These are phyloP conservation scores for Maniola jurtina DNA, from an alignment of 1,140 invertebrate species.

Conservation along the genomic window DNA sequence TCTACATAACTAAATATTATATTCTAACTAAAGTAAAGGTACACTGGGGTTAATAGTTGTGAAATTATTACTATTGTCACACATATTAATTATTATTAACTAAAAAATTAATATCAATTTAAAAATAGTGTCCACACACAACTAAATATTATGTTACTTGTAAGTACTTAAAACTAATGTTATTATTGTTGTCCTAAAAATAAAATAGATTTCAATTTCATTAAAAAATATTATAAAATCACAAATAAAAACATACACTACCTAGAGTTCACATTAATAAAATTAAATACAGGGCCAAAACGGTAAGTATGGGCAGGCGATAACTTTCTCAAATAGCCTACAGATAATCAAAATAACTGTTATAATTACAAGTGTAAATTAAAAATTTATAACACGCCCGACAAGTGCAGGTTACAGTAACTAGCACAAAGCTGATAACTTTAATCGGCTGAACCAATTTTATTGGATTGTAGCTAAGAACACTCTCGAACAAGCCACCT, in stretches of 20 bases:
- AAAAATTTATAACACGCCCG: no score
- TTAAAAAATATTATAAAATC: conserved; percentile 12
- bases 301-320: no score
- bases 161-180: background rate
- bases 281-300: no score
- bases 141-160: conserved; percentile 1
- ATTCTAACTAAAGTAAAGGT: conserved; percentile 11
- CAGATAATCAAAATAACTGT: no score
- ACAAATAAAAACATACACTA: conserved; percentile 18
- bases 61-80: conserved; percentile 5
- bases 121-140: background rate
- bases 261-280: no score
- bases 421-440: no score
- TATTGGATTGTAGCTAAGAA: no score
- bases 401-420: no score
- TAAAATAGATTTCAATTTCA: background rate
- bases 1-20: conserved; percentile 1
- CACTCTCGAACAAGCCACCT: no score
- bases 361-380: no score
- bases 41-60: conserved; percentile 13
- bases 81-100: background rate
- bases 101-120: background rate
- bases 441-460: no score
- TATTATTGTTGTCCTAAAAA: background rate
- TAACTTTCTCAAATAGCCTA: no score